Base-by-base conservation (phyloP, 2,797 vertebrate species). In the Sebastes kiyomatsui region DNA sequence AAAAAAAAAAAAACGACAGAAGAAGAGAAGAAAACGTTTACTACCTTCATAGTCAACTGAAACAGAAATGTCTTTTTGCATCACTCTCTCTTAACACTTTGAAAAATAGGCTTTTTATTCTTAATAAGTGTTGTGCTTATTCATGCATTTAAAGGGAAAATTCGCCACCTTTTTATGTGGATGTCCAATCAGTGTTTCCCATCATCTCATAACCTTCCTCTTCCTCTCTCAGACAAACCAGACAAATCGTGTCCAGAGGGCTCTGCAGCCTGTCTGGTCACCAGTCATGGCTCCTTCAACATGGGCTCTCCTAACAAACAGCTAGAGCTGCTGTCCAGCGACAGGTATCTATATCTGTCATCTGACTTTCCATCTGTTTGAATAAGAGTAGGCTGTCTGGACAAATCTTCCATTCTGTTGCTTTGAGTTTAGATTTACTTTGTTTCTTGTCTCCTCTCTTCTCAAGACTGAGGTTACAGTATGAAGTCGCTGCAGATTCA, bases 241-340 rank as follows among this genome's bases (percentile, higher is more conserved):
- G 88, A 74, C 9, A 93, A 71, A 2, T 81, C 87, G 13, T 99
- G 98, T 87, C 95, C 96, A 1, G 23, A 76, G 4, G 96, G 88
- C 5, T 95, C 97, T 2, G 96, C 98, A 1, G 98, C 98, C 72
- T 99, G 98, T 83, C 92, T 99, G 78, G 73, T 97, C 69, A 96
- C 89, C 22, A 75, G 78, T 1, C 78, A 88, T 6, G 86, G 52
- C n/a, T 94, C 80, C 0, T 97, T 93, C 68, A 95, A 96, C 64
- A 96, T 99, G 80, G 98, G 98, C 28, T 93, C 14, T 16, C 98
- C 98, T 1, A 88, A 79, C 70, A 81, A 87, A 1, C 92, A 82
- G 22, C 95, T 98, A 52, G 94, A 96, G 91, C 91, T 96, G 25
- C 49, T 90, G 64, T 92, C 89, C 83, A 94, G 90, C 52, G 97